Percentiles rank a stretch among this genome's conserved stretches.
Conservation (phyloP, 2,888 invertebrate species). For the Oeneis ivallda region DNA sequence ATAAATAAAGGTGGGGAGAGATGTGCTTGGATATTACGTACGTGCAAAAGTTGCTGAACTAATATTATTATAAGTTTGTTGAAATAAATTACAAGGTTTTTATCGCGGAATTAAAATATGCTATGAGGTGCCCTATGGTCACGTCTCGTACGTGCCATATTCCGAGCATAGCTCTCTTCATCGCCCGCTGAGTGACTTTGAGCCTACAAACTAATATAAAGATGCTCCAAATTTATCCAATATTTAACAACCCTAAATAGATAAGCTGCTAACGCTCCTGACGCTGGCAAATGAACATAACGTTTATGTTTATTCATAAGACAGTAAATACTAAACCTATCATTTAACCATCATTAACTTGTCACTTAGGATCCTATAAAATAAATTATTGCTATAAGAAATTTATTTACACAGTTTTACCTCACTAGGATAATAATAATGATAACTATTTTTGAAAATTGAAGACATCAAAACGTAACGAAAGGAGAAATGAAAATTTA, state of each 20-base stretch:
- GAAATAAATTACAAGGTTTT: too few relatives aligned
- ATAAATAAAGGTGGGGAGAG: too few relatives aligned
- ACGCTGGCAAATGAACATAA: conserved; percentile 28
- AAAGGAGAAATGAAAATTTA: conserved; percentile 36
- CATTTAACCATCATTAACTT: conserved; percentile 36
- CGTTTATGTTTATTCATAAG: conserved; percentile 34
- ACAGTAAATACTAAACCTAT: conserved; percentile 25
- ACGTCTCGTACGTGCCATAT: too few relatives aligned
- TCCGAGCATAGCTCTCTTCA: too few relatives aligned
- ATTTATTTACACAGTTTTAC: conserved; percentile 43
- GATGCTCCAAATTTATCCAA: neutral
- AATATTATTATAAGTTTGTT: too few relatives aligned
- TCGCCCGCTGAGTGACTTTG: too few relatives aligned
- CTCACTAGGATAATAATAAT: conserved; percentile 17
- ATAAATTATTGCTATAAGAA: conserved; percentile 48
- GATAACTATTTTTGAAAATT: conserved; percentile 35
- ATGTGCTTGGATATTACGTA: too few relatives aligned
- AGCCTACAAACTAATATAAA: too few relatives aligned
- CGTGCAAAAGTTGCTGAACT: too few relatives aligned
- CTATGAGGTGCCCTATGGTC: too few relatives aligned
- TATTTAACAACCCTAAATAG: neutral
- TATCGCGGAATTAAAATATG: too few relatives aligned
- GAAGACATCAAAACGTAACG: conserved; percentile 45
- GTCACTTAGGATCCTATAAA: conserved; percentile 38
- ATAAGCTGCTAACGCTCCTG: too few relatives aligned